Percentiles rank a stretch among this genome's conserved stretches.
phyloP scores from a whole-genome alignment of 2,888 invertebrate genomes.

The Polylopha cassiicola region DNA sequence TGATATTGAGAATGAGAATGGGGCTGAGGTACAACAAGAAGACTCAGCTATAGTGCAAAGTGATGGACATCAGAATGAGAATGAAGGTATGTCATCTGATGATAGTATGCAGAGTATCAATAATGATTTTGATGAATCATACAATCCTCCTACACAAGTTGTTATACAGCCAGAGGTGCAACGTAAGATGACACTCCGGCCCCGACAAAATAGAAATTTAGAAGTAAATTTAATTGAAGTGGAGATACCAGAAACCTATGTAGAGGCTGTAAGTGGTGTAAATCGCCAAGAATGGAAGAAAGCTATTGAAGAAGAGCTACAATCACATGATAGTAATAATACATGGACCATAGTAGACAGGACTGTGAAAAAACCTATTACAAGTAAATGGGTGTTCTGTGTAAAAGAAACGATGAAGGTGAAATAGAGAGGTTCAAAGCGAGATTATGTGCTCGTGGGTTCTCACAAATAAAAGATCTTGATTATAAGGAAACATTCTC shows the following conservation, averaged over 20 bases:
- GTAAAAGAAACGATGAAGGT: no score
- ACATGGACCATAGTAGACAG: neutral
- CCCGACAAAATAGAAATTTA: neutral
- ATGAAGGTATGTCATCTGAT: neutral
- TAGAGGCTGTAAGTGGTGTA: neutral
- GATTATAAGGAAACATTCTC: constrained; percentile 3
- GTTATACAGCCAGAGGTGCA: neutral
- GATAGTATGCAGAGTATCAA: neutral
- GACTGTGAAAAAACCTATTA: neutral
- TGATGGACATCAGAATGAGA: no score
- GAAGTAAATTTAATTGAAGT: neutral
- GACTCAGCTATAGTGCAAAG: no score
- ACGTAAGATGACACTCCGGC: neutral
- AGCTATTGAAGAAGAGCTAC: neutral
- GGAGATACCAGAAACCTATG: neutral
- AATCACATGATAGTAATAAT: neutral
- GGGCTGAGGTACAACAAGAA: no score
- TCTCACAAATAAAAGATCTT: neutral
- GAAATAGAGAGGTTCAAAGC: neutral
- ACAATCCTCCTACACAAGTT: neutral
- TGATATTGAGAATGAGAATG: no score
- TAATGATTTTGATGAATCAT: neutral
- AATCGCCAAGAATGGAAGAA: neutral
- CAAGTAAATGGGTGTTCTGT: constrained; percentile 2
- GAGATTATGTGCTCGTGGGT: neutral